Evolutionary conservation across 2,113 vertebrate species (phyloP).

Genomic region (Nannobrachium achirus): DNA sequence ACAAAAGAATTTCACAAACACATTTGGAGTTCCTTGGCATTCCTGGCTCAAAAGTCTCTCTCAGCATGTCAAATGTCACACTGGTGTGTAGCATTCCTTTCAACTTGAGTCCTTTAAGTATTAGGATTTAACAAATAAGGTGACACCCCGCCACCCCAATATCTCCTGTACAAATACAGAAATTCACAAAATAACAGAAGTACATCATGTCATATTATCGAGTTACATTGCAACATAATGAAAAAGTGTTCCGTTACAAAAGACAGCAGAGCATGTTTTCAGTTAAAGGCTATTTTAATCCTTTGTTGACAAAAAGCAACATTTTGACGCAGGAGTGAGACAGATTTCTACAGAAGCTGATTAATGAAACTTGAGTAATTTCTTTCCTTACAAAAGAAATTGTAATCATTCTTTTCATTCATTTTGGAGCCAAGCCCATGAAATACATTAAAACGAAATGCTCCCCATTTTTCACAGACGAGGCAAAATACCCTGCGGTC

Average conservation of each 20-base stretch:
- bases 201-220: slow-evolving; percentile 17
- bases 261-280: not conserved
- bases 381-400: not conserved
- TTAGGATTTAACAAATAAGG: slow-evolving; percentile 25
- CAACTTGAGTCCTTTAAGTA: not conserved
- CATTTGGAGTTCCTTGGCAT: not conserved
- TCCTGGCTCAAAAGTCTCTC: not conserved
- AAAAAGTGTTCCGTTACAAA: not conserved
- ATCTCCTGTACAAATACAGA: slow-evolving; percentile 37
- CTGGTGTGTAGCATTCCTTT: not conserved
- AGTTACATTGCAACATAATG: not conserved
- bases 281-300: not conserved
- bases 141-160: slow-evolving; percentile 48
- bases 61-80: not conserved
- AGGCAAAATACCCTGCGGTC: slow-evolving; percentile 61
- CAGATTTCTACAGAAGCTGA: not conserved
- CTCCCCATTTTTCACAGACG: slow-evolving; percentile 38
- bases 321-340: not conserved
- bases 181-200: slow-evolving; percentile 32
- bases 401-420: not conserved
- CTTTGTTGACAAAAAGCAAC: not conserved
- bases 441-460: slow-evolving; percentile 54
- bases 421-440: slow-evolving; percentile 47
- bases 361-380: slow-evolving; percentile 3
- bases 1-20: not conserved